A percentile compares a stretch with the other conserved stretches of the same genome.
Conservation (phyloP, 2,797 vertebrate genomes). For the Protonibea diacanthus region DNA sequence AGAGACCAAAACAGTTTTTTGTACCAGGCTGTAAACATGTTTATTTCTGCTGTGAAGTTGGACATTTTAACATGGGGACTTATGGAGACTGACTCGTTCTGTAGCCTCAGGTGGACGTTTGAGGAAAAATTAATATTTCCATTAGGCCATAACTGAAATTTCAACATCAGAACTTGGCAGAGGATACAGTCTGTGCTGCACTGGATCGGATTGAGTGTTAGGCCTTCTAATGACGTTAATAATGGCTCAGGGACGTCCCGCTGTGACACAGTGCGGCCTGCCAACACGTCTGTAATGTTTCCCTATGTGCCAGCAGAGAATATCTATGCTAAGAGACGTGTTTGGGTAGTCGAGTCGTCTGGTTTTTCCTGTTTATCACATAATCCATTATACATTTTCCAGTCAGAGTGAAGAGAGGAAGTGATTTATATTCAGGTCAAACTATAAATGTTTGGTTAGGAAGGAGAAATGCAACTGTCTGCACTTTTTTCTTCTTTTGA, state of each 20-base stretch:
- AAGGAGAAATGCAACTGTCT: slow-evolving; percentile 38
- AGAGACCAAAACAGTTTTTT: too few species aligned
- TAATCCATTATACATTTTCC: slow-evolving; percentile 21
- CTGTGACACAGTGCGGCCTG: slow-evolving; percentile 32
- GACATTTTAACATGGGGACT: too few species aligned
- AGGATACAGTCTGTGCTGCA: not conserved
- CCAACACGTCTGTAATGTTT: slow-evolving; percentile 23
- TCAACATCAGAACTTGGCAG: slow-evolving; percentile 2
- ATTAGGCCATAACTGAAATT: not conserved
- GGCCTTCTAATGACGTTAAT: slow-evolving; percentile 28
- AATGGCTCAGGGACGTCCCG: slow-evolving; percentile 26
- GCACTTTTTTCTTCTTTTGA: slow-evolving; percentile 15
- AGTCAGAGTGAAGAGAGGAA: slow-evolving; percentile 13
- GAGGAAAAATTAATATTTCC: slow-evolving; percentile 31
- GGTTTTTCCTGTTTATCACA: not conserved
- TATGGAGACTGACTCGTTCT: too few species aligned
- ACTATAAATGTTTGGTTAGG: slow-evolving; percentile 14
- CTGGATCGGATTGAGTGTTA: slow-evolving; percentile 10
- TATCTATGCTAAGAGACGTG: not conserved
- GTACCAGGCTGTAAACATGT: too few species aligned
- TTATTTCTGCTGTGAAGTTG: too few species aligned
- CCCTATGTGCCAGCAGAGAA: not conserved
- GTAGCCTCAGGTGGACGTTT: too few species aligned
- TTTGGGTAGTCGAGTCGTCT: not conserved
- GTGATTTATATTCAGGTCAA: slow-evolving; percentile 31